These are phyloP conservation scores for Eulithis testata DNA, from an alignment of 2,888 invertebrate species.

Conservation along the genomic window DNA sequence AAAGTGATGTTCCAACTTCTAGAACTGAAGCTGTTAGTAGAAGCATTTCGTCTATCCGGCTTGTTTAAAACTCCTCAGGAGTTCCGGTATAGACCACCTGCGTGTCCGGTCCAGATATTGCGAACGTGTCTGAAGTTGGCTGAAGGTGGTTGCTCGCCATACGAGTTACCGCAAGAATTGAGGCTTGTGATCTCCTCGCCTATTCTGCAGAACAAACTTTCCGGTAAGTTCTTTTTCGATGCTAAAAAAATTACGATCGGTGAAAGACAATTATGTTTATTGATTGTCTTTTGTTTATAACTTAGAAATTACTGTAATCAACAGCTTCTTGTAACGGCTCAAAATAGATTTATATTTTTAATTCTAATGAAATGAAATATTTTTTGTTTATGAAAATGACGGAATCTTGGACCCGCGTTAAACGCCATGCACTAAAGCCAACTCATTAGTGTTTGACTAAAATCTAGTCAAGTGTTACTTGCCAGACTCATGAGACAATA, in stretches of 20 bases:
- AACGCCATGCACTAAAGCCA: no score
- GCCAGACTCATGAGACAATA: no score
- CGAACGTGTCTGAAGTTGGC: conserved; percentile 86
- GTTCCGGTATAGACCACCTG: conserved; percentile 63
- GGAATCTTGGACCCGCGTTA: no score
- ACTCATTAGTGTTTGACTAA: no score
- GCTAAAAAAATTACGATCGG: background rate
- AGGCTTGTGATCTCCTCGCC: conserved; percentile 82
- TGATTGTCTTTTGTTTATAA: background rate
- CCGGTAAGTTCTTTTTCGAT: conserved; percentile 55
- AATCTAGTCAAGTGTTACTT: no score
- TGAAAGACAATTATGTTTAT: background rate
- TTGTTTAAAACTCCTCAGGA: conserved; percentile 80
- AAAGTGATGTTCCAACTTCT: conserved; percentile 81
- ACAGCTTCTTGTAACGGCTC: no score
- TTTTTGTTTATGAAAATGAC: no score
- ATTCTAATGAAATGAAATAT: no score
- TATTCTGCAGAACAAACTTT: conserved; percentile 64
- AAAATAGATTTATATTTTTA: no score
- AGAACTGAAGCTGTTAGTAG: conserved; percentile 83
- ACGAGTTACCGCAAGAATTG: conserved; percentile 87
- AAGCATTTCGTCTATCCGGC: conserved; percentile 85
- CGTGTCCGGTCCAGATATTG: conserved; percentile 83
- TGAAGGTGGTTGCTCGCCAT: conserved; percentile 85
- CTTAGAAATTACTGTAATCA: no score